Evolutionary conservation across 2,888 invertebrate genomes (phyloP), one percentile per base, ranked within the genome.

Genomic region (Steinernema hermaphroditum): DNA sequence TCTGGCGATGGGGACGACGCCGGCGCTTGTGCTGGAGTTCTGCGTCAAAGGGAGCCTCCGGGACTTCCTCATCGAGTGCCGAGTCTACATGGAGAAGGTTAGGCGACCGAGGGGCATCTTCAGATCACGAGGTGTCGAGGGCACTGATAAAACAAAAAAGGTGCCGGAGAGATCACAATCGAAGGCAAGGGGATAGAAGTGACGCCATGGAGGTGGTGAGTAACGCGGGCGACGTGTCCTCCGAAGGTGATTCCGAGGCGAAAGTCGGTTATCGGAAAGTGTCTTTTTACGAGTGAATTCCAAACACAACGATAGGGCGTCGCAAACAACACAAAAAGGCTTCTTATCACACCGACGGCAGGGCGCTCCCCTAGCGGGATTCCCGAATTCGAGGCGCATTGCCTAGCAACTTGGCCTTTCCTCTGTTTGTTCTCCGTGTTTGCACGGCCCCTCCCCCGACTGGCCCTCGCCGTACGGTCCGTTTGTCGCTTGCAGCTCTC

Each of bases 1-100:
- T 2, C 19, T 54, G 54, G 54, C 54, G 54, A 54, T 54, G 54
- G 54, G 54, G 12, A 54, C 22, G 22, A 54, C 54, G 22, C 54
- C 54, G 24, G 54, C 24, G 8, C 14, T 54, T 27, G 54, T 54
- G 22, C 4, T 54, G 27, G 54, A 54, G 54, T 54, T 54, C 27
- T 54, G 54, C 19, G 54, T 27, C n/a, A 54, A 54, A 27, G 54
- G 54, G 2, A 24, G 54, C 16, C 19, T 54, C n/a, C 2, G 22
- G 54, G 54, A 54, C 12, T 54, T 54, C 54, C 54, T 54, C 24
- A 24, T 54, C 54, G 54, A 54, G 54, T 27, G 27, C 9, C 16
- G 46, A 46, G 4, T 46, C 46, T 46, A 46, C 46, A 9, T 46
- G 46, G n/a, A 9, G n/a, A 2, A 16, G 19, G 46, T 46, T 6